Conservation (phyloP, 2,113 vertebrate genomes). For the Mustelus asterias region DNA sequence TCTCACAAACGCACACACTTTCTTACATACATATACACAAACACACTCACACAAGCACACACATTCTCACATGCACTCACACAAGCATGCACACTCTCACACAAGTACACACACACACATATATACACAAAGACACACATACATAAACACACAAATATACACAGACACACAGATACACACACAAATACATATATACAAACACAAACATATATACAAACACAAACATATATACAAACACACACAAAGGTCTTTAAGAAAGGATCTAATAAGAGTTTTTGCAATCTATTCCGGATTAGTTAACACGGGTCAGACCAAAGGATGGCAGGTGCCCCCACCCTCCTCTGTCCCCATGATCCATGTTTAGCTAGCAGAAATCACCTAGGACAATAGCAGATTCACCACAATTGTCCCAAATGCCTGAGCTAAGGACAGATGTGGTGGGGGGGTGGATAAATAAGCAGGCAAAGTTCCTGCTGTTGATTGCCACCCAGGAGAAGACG, state of each 20-base stretch:
- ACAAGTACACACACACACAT: too few relatives aligned
- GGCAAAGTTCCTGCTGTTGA: neutral
- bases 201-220: neutral
- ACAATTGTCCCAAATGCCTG: neutral
- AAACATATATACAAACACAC: neutral
- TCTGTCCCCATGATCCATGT: neutral
- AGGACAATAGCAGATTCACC: neutral
- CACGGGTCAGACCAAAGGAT: neutral
- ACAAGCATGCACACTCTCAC: too few relatives aligned
- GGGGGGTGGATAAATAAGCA: neutral
- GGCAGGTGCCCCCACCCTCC: too few relatives aligned
- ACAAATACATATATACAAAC: neutral
- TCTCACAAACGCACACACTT: too few relatives aligned
- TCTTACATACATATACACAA: too few relatives aligned
- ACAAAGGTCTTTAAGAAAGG: neutral
- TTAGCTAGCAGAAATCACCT: neutral
- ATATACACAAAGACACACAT: too few relatives aligned
- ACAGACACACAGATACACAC: neutral
- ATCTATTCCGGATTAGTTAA: neutral
- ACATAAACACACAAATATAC: too few relatives aligned
- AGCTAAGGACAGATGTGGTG: neutral
- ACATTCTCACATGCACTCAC: neutral
- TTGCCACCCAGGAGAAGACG: neutral
- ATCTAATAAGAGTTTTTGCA: neutral
- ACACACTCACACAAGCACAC: neutral